Base-by-base conservation (phyloP, 2,113 vertebrate species). In the Oplegnathus fasciatus region DNA sequence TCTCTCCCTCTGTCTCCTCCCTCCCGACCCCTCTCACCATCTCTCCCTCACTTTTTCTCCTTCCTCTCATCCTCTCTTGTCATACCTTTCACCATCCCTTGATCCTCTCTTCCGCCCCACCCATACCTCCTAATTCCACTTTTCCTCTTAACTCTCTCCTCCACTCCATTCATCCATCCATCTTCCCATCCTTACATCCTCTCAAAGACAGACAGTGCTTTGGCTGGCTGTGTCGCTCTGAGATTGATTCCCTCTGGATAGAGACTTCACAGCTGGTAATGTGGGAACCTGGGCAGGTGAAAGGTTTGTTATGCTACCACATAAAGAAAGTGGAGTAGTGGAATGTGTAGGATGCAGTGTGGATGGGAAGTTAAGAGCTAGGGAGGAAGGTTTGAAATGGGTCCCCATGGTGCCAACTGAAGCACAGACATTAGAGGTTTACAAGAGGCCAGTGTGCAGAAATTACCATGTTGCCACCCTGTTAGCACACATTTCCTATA, bases 181-280 rank as follows among this genome's bases (percentile, higher is more conserved):
- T 82, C 64, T 62, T 64, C 58, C 26, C 34, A 62, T 82, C 62
- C 71, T 62, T 68, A 68, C 67, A 86, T 83, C 75, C 80, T 67
- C 65, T 89, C 68, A 79, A 62, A 79, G 78, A 74, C 82, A 88
- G 76, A 88, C 93, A 46, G 57, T 65, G 73, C 67, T 87, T 85
- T 9, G 50, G 70, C 75, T 84, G 79, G 50, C 96, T 93, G 94
- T 88, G 93, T 90, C 92, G 87, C 95, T 93, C 93, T 94, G 93
- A 93, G 92, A 92, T 90, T 85, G 89, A 93, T 90, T 96, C 96
- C 95, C 96, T 68, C 88, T 61, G 94, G 96, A 95, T 85, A 75
- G 83, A 85, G 54, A 88, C 94, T 91, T 93, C 28, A 70, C 94
- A 93, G 94, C 91, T 89, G 93, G 94, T 94, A 90, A 89, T 95